Conservation (phyloP, 1,140 invertebrate species). For the Drosophila murphyi region DNA sequence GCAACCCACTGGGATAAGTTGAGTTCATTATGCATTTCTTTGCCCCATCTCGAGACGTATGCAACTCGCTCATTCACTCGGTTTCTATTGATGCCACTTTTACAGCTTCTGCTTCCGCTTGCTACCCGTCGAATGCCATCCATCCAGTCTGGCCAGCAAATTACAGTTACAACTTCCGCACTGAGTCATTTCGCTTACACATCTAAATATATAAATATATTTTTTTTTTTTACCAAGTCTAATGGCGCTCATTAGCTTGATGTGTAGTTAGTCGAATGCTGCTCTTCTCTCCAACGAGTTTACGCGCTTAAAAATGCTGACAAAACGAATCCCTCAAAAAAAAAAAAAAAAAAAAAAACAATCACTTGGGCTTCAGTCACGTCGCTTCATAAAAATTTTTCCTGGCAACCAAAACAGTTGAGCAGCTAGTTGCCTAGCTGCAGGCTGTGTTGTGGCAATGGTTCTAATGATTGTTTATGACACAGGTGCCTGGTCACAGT, state of each 20-base stretch:
- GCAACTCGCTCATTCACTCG: not conserved
- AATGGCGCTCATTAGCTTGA: slow-evolving; percentile 61
- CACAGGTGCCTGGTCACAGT: slow-evolving; percentile 46
- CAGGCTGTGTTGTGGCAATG: slow-evolving; percentile 3
- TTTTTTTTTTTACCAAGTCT: slow-evolving; percentile 23
- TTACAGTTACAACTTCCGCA: slow-evolving; percentile 71
- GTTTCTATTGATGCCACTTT: slow-evolving; percentile 11
- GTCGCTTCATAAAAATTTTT: slow-evolving; percentile 62
- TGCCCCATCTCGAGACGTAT: not conserved
- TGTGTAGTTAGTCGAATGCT: slow-evolving; percentile 40
- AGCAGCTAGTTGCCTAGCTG: slow-evolving; percentile 6
- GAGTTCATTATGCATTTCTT: slow-evolving; percentile 32
- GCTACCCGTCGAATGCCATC: not conserved
- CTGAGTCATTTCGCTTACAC: slow-evolving; percentile 48
- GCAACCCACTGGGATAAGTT: slow-evolving; percentile 17
- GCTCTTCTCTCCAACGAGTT: not conserved
- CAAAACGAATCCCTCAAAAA: not conserved
- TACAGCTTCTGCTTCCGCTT: slow-evolving; percentile 6
- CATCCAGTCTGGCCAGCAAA: slow-evolving; percentile 22
- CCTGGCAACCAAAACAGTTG: slow-evolving; percentile 17
- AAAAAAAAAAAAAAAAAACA: not conserved
- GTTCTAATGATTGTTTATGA: slow-evolving; percentile 54
- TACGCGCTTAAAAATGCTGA: slow-evolving; percentile 17
- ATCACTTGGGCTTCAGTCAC: slow-evolving; percentile 40
- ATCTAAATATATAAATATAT: not conserved